Evolutionary conservation across 2,888 invertebrate genomes (phyloP), one percentile per base, ranked within the genome.

Genomic region (Drosophila diplacantha): DNA sequence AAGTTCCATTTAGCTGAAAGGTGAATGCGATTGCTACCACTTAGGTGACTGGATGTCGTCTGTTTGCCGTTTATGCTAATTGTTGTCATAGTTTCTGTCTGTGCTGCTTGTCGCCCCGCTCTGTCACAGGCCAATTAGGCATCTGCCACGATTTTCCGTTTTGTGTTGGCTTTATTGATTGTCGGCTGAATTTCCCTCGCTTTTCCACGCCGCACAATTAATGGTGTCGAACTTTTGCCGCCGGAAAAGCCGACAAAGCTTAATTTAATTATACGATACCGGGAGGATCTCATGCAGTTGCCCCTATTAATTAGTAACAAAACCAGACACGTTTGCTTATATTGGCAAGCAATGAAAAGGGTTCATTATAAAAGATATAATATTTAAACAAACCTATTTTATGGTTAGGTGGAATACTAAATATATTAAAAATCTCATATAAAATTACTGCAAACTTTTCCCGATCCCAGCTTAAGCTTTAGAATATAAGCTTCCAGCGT

Each of bases 101-200:
- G 7, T 26, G 26, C n/a, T 20, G 38, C 14, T n/a, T 18, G 9
- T 14, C n/a, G 20, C 38, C 26, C 38, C 26, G 41, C 37, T 43
- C 32, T 44, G 52, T 22, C 57, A 38, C 35, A 34, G 50, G 32
- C 34, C 50, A 69, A 70, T 69, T 57, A 71, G 57, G 31, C 69
- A 53, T 41, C 43, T 24, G 24, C 38, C 38, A 9, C 20, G 26
- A 31, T 38, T 34, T 38, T 43, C 16, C 18, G 16, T 53, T 29
- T 41, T 35, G 52, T 49, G 64, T 41, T 55, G 50, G 49, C 51
- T 34, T 24, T 60, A 68, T 66, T 59, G 66, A 66, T 66, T 66
- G 60, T 22, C 32, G 16, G 31, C 41, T 34, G 52, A 37, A 52
- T 31, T 60, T 38, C 24, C 29, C 52, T 49, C 16, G 38, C 14